phyloP scores from a whole-genome alignment of 2,113 vertebrate genomes.

The Barbus barbus region DNA sequence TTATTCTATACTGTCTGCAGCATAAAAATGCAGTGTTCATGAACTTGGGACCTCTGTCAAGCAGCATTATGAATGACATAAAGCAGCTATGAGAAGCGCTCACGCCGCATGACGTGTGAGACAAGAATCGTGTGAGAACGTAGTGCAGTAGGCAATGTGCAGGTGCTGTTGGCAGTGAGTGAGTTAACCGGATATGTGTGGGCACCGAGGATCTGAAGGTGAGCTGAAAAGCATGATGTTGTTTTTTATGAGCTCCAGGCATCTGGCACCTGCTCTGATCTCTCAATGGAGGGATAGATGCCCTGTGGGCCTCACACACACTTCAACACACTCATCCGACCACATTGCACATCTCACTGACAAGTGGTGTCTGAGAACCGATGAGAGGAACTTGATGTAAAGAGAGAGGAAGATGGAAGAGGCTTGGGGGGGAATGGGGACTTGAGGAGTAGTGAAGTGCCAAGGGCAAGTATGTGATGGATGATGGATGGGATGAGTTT shows the following conservation, averaged over 20 bases:
- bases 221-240: conserved; percentile 51
- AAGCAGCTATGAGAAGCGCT: conserved; percentile 6
- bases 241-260: conserved; percentile 53
- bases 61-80: conserved; percentile 11
- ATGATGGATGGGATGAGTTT: conserved; percentile 46
- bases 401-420: conserved; percentile 31
- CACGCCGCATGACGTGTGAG: background rate
- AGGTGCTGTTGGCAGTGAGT: conserved; percentile 36
- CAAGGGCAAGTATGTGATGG: conserved; percentile 32
- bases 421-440: background rate
- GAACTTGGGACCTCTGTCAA: conserved; percentile 17
- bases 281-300: conserved; percentile 46
- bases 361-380: conserved; percentile 45
- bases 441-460: conserved; percentile 14
- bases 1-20: conserved; percentile 12
- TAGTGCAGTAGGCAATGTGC: conserved; percentile 13
- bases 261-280: conserved; percentile 50
- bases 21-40: conserved; percentile 8
- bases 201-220: conserved; percentile 44
- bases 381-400: conserved; percentile 26
- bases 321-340: conserved; percentile 24
- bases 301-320: conserved; percentile 27
- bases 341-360: conserved; percentile 49
- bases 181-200: conserved; percentile 51
- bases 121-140: conserved; percentile 8